These are phyloP conservation scores for Caenorhabditis macrosperma DNA, from an alignment of 2,888 invertebrate genomes.

Conservation along the genomic window DNA sequence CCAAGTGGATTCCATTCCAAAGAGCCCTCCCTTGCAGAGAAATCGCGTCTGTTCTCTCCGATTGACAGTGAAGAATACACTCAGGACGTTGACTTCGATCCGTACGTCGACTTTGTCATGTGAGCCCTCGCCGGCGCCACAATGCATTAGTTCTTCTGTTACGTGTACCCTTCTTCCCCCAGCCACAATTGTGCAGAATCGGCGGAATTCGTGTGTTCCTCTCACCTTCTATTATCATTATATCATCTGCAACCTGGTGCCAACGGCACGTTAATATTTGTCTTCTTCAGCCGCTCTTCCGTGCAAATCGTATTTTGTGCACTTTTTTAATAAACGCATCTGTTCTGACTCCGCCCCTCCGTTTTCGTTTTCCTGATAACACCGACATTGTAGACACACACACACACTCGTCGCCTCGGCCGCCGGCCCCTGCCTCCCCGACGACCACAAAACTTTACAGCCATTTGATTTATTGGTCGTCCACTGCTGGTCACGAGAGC, in stretches of 20 bases:
- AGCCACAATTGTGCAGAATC: neutral
- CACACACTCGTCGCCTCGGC: neutral
- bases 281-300: neutral
- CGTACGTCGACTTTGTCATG: constrained; percentile 56
- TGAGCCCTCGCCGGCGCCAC: neutral
- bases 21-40: constrained; percentile 32
- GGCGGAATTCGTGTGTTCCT: too few species aligned
- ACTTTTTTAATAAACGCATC: neutral
- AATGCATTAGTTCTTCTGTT: constrained; percentile 1
- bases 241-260: constrained; percentile 25
- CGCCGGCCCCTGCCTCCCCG: neutral
- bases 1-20: neutral
- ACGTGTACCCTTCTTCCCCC: constrained; percentile 26
- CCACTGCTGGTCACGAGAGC: constrained; percentile 16
- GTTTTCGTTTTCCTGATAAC: constrained; percentile 29
- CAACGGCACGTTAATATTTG: constrained; percentile 40
- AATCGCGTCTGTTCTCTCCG: constrained; percentile 52
- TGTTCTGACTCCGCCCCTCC: neutral
- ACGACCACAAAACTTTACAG: constrained; percentile 43
- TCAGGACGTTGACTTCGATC: constrained; percentile 56
- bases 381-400: neutral
- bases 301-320: neutral
- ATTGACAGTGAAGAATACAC: constrained; percentile 54
- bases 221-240: neutral
- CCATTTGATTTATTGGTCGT: constrained; percentile 46